Base-by-base conservation (phyloP, 1,140 invertebrate species). In the Agrypnia vestita region DNA sequence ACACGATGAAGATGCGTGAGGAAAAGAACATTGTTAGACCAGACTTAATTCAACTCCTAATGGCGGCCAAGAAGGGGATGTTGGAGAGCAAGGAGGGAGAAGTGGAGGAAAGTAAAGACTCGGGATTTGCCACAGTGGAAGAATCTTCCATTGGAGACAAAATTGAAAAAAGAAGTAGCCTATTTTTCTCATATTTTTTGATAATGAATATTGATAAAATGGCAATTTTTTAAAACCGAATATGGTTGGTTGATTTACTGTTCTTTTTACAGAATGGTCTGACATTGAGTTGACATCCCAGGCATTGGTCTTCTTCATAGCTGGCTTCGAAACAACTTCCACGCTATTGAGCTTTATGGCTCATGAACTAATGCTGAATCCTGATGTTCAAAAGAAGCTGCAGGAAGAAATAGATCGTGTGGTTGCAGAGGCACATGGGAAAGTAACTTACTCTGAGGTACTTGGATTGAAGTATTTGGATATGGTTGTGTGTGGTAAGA, bases 311-410 rank as follows among this genome's bases (percentile, higher is more conserved):
- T 92, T 93, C 84, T 90, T 93, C 69, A 81, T 92, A 6, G 92
- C 90, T 53, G 91, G 91, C 15, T 92, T 89, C 82, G 92, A 94
- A 69, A 93, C 92, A 0, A 92, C 92, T 0, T 90, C 92, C 0
- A 90, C 88, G 0, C 85, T 90, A 0, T 87, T 93, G 9, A 87
- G 89, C 19, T 91, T 88, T 78, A 85, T 89, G 0, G 77, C 90
- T 3, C 91, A 92, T 81, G 86, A 90, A 78, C 86, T 95, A 10
- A 91, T 92, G 0, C 84, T 85, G 19, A 85, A 93, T 84, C 89
- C 88, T 1, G 89, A 92, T 1, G 85, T 91, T 12, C 93, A 94
- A 84, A 85, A 89, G 3, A 89, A 88, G 84, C 83, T 93, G 1
- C 88, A 90, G 35, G 84, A 89, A n/a, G 92, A 94, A 85, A 89